Evolutionary conservation across 92 coral and sea anemone species (phyloP), one percentile per base, ranked within the genome.

Genomic region (Blastomussa wellsi): DNA sequence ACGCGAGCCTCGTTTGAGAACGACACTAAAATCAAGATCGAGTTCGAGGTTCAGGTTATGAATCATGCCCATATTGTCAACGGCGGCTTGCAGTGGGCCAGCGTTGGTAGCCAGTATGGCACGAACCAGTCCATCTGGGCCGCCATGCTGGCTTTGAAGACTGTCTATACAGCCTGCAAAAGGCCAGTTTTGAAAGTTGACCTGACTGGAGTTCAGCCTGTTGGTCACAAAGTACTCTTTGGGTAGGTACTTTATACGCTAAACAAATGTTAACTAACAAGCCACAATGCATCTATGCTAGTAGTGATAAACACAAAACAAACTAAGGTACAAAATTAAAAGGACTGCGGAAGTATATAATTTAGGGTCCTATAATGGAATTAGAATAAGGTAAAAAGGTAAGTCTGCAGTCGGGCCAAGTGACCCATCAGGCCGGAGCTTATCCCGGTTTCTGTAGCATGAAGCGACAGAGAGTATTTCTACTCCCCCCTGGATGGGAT

Each of bases 1-100:
- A 76, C 92, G 17, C 88, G 86, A 36, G 59, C 77, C 41, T 38
- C 90, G 6, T 35, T 42, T 16, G 79, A 22, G 0, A 66, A 77
- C 78, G 72, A 70, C 69, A 77, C 88, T 5, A 49, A 44, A 41
- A 66, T 85, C 9, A 78, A 77, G 84, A 77, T 85, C 17, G 68
- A 85, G 36, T 85, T 89, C 32, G 84, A 92, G 92, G 84, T 90
- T 11, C 97, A 93, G 80, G 86, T 94, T 24, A 51, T 94, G 66
- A 55, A 82, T 48, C 92, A 92, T 36, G 80, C 81, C 78, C 69
- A 65, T 1, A 76, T 88, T 38, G 77, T 77, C 15, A 83, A 90
- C 77, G 97, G 97, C 11, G 87, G 86, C 12, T 16, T 72, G 35
- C 88, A 89, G 52, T 94, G 97, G 97, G 90, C 86, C 16, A 90